Evolutionary conservation across 2,113 vertebrate genomes (phyloP).

Genomic region (Phainopepla nitens): DNA sequence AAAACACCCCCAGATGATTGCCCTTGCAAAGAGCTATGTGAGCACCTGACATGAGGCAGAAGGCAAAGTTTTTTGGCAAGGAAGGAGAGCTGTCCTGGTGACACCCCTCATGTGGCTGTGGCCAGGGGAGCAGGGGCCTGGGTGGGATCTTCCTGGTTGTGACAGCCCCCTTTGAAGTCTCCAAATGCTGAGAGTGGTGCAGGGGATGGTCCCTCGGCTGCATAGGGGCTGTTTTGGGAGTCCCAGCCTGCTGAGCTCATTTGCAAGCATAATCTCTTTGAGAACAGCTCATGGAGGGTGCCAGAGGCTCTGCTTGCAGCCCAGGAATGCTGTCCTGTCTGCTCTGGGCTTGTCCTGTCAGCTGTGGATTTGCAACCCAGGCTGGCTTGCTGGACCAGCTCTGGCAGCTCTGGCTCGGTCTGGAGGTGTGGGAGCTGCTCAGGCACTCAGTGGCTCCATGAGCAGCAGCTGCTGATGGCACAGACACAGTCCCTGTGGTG

Average conservation of each 20-base stretch:
- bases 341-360: conserved; percentile 31
- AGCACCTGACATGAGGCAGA: background rate
- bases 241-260: background rate
- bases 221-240: background rate
- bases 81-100: background rate
- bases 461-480: background rate
- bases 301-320: background rate
- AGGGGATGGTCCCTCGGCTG: background rate
- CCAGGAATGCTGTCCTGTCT: background rate
- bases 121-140: background rate
- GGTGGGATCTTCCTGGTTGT: background rate
- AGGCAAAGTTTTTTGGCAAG: background rate
- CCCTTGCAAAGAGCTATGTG: background rate
- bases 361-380: conserved; percentile 29
- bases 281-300: background rate
- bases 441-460: rapidly evolving
- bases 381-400: conserved; percentile 33
- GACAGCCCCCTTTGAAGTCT: background rate
- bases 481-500: background rate
- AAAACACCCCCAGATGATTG: background rate
- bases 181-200: background rate
- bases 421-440: conserved; percentile 23
- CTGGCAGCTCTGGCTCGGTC: background rate
- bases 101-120: background rate
- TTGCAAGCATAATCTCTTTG: conserved; percentile 1